Evolutionary conservation across 2,797 vertebrate genomes (phyloP), one percentile per base, ranked within the genome.

Genomic region (Craterocephalus amniculus): DNA sequence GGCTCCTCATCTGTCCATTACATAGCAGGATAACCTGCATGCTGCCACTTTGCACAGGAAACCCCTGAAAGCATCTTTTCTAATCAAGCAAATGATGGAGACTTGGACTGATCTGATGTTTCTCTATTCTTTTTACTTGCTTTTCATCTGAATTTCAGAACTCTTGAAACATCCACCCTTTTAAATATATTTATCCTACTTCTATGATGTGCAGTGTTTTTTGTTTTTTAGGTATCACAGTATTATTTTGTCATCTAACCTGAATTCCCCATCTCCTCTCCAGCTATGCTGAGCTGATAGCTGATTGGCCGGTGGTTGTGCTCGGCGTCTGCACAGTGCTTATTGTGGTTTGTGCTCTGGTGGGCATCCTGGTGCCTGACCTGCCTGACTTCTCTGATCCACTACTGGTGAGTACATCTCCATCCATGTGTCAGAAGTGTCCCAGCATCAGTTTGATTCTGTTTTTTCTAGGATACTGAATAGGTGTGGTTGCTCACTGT

Each of bases 341-440:
- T 67, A 99, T 99, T 0, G 97, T 98, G 66, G 92, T 98, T 29
- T 99, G 97, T 58, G 98, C 98, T 0, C 91, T 99, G 10, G 96
- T 99, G 35, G 97, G 97, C 18, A 88, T 99, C 57, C 87, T 99
- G 26, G 96, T 99, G 20, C 98, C 97, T 0, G 97, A 99, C 75
- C 95, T 99, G 70, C 98, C 98, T 0, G 98, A 99, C 82, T 99
- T 99, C 92, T 99, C 98, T 2, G 96, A 99, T 76, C 98, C 98
- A 0, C 87, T 99, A 81, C 92, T 98, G 95, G 98, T 99, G 94
- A 95, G 96, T 91, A 14, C 31, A 34, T 10, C 32, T n/a, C 22
- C 11, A 12, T 1, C 40, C 1, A 12, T n/a, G 2, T 32, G 20
- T 4, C 38, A 45, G 40, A 1, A 40, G 7, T 5, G 24, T 40